Conservation (phyloP, 2,888 invertebrate genomes). For the Netelia virgata region DNA sequence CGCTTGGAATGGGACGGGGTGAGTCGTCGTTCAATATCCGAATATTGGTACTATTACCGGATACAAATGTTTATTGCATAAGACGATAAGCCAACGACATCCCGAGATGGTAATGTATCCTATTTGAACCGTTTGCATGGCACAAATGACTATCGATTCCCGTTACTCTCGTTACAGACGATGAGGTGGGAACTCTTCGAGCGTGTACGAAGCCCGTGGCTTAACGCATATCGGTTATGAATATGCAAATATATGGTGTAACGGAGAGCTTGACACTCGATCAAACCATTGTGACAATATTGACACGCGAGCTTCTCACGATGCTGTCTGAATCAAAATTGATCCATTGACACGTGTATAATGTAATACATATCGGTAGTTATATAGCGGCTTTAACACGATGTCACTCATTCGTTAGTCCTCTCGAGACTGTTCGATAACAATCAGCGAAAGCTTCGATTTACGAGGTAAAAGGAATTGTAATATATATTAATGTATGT, state of each 20-base stretch:
- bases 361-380: too few relatives aligned
- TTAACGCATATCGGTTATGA: constrained; percentile 72
- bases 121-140: constrained; percentile 61
- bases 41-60: constrained; percentile 34
- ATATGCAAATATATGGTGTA: constrained; percentile 76
- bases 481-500: constrained; percentile 1
- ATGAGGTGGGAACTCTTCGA: constrained; percentile 15
- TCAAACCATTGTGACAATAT: constrained; percentile 72
- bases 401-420: constrained; percentile 57
- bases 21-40: background rate
- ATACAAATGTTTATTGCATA: constrained; percentile 58
- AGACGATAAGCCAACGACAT: constrained; percentile 62
- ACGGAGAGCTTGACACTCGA: constrained; percentile 63
- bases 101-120: constrained; percentile 40
- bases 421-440: constrained; percentile 61
- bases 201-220: constrained; percentile 3
- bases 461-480: constrained; percentile 15
- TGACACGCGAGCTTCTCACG: constrained; percentile 62
- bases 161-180: constrained; percentile 13
- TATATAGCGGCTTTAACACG: background rate
- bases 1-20: constrained; percentile 20
- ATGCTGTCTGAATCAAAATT: constrained; percentile 7
- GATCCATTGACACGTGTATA: background rate
- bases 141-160: constrained; percentile 73
- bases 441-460: constrained; percentile 50